phyloP scores from a whole-genome alignment of 2,797 vertebrate genomes.

The Sebastes itinus region DNA sequence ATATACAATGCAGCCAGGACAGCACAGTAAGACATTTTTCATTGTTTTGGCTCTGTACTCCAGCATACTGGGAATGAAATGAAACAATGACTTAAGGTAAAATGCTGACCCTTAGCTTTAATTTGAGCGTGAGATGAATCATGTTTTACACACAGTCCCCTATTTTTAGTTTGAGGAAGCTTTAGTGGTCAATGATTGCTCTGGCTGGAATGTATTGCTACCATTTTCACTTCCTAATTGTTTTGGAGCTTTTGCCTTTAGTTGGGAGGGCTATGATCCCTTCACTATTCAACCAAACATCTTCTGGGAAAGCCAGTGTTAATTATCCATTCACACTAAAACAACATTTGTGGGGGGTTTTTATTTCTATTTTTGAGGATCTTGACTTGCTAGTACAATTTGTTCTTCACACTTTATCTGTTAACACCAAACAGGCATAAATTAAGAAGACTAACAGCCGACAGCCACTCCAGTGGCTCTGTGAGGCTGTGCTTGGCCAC shows the following conservation, averaged over 20 bases:
- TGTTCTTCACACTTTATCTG: neutral
- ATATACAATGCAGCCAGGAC: neutral
- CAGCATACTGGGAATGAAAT: neutral
- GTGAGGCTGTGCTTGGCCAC: neutral
- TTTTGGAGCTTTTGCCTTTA: neutral
- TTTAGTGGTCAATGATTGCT: neutral
- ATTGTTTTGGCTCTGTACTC: conserved; percentile 8
- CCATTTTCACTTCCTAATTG: neutral
- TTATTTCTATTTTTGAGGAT: neutral
- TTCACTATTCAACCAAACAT: neutral
- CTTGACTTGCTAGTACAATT: neutral
- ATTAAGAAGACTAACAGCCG: neutral
- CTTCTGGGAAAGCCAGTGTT: neutral
- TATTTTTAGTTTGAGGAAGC: neutral
- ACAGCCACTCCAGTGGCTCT: neutral
- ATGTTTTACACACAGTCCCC: neutral
- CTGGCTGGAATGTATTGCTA: neutral
- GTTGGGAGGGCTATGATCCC: neutral
- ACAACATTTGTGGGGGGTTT: neutral
- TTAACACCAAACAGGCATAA: neutral
- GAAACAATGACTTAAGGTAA: conserved; percentile 1
- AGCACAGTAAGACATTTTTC: neutral
- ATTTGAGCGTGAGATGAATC: neutral
- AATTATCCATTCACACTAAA: neutral
- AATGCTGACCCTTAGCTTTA: conserved; percentile 3